Evolutionary conservation across 2,797 vertebrate species (phyloP), one percentile per base, ranked within the genome.

Genomic region (Muscicapa striata): DNA sequence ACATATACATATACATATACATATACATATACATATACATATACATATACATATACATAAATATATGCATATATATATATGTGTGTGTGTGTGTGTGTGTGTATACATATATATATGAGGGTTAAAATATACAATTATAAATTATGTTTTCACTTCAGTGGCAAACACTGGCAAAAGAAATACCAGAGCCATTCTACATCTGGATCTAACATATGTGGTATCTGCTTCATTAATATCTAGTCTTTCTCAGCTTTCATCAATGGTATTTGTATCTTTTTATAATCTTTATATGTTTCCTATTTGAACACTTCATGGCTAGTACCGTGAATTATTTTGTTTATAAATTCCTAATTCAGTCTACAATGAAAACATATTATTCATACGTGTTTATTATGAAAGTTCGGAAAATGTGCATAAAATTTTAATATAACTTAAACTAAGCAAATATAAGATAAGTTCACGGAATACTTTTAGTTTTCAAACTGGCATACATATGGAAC

Each of bases 1-100:
- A 36, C 36, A 36, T 36, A 36, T 36, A 36, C 36, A 36, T 36
- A 36, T 36, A 10, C 36, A 36, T 36, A 36, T 36, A 36, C 36
- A 36, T 36, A 36, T 36, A 36, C 36, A 36, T 18, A 34, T 23
- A 24, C n/a, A 21, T 15, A 36, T 6, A 3, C 3, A 3, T 41
- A 7, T 4, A 13, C 4, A 13, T 18, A 29, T 27, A 18, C 4
- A 7, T 8, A 34, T 4, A 3, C 6, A 1, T 52, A 7, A 3
- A 13, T 4, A 12, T 9, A 49, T 15, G 26, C 15, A 49, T 8
- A 49, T 14, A 26, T 14, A 24, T 8, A 14, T 6, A 48, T 14
- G 21, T 21, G 7, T 46, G 6, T 23, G 45, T 46, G 2, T 29
- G 15, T 10, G 49, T 27, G 14, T 26, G 11, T 20, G 4, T 30